Evolutionary conservation across 2,113 vertebrate species (phyloP).

Genomic region (human): GRCh38 chr6:163061001-163061500

Average conservation of each 20-base stretch:
- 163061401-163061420: too few species aligned
- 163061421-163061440: background rate
- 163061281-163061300: background rate
- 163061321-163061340: background rate
- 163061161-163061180: rapidly evolving
- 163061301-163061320: too few species aligned
- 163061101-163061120: background rate
- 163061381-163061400: background rate
- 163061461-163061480: rapidly evolving
- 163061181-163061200: background rate
- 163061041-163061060: background rate
- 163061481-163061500: background rate
- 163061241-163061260: background rate
- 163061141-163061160: background rate
- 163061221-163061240: too few species aligned
- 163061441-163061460: rapidly evolving
- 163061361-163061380: background rate
- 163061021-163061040: background rate
- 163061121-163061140: background rate
- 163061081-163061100: background rate
- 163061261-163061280: background rate
- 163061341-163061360: rapidly evolving
- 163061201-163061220: rapidly evolving
- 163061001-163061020: background rate
- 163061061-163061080: background rate